phyloP scores from a whole-genome alignment of 2,113 vertebrate species.

The Rhea americana region DNA sequence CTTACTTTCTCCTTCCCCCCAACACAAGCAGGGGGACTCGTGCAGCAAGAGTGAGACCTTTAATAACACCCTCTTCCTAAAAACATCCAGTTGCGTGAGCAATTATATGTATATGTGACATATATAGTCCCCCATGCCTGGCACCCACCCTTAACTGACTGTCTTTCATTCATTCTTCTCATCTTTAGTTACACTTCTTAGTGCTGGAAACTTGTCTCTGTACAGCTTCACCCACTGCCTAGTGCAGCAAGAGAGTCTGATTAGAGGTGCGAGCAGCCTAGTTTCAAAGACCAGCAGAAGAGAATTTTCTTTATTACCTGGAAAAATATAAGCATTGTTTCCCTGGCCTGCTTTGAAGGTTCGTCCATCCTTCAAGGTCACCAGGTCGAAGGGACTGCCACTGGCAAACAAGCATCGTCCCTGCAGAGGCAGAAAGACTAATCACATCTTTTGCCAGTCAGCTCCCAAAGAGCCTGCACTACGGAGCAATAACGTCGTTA shows the following conservation, averaged over 20 bases:
- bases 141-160: neutral
- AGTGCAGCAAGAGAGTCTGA: rapidly evolving
- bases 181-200: neutral
- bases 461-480: neutral
- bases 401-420: slow-evolving; percentile 95
- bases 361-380: slow-evolving; percentile 85
- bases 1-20: neutral
- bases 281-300: rapidly evolving
- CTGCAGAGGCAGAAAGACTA: slow-evolving; percentile 57
- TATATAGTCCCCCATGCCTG: rapidly evolving
- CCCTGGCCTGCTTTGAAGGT: slow-evolving; percentile 91
- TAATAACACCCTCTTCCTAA: neutral
- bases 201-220: rapidly evolving
- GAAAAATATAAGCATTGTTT: slow-evolving; percentile 97
- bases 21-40: neutral
- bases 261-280: neutral
- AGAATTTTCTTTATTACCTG: slow-evolving; percentile 76
- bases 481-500: neutral
- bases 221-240: neutral
- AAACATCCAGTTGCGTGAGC: neutral
- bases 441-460: rapidly evolving
- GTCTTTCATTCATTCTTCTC: neutral
- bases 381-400: slow-evolving; percentile 91
- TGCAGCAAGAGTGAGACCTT: neutral
- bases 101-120: rapidly evolving